A percentile compares a stretch with the other conserved stretches of the same genome.
Conservation (phyloP, 35 echinoderm and acorn worm species). For the Chiridota heheva region DNA sequence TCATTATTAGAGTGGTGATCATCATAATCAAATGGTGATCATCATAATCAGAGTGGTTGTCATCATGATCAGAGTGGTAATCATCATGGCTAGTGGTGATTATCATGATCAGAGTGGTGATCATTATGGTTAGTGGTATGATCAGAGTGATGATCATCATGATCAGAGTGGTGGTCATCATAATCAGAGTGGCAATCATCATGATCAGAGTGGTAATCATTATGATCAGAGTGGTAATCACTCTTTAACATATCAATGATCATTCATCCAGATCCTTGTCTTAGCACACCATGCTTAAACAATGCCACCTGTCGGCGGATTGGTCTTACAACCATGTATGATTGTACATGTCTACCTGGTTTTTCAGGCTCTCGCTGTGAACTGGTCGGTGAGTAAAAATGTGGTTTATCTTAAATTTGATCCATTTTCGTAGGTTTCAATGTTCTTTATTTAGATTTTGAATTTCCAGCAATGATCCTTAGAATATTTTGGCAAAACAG, state of each 20-base stretch:
- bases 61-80: no score
- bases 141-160: neutral
- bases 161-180: neutral
- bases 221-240: neutral
- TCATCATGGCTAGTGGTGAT: no score
- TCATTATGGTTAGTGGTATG: neutral
- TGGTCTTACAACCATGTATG: neutral
- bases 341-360: constrained; percentile 26
- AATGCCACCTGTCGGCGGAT: constrained; percentile 35
- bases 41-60: no score
- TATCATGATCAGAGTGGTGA: no score
- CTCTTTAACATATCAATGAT: neutral
- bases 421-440: neutral
- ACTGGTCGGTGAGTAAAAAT: neutral
- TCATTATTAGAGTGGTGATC: no score
- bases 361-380: constrained; percentile 18
- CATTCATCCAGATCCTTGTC: constrained; percentile 33
- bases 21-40: no score
- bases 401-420: neutral
- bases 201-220: neutral
- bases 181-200: neutral
- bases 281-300: constrained; percentile 34
- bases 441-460: neutral
- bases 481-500: neutral
- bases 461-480: neutral